Evolutionary conservation across 2,888 invertebrate species (phyloP), one percentile per base, ranked within the genome.

Genomic region (Spialia ferax): DNA sequence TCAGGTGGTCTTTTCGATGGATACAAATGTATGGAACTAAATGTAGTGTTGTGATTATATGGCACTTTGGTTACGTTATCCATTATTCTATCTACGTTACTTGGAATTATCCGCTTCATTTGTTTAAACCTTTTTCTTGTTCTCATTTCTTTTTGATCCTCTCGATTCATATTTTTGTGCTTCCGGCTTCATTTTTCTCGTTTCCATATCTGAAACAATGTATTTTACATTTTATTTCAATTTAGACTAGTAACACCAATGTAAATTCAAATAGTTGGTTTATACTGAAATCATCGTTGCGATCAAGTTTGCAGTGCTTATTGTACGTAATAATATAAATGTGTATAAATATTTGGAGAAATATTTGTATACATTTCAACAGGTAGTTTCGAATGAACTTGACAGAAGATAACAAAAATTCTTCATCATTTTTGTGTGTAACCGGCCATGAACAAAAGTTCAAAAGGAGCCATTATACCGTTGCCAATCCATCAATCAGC

Each of bases 1-100:
- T 87, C 88, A 23, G 87, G 88, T n/a, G 87, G 88, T 70, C 83
- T 79, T 75, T 85, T 87, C 38, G 79, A 80, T 26, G 81, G 81
- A 63, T 85, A 81, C 22, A 79, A 73, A 69, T 82, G 80, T 69
- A 77, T 79, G n/a, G 76, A 75, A 63, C 73, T 77, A 70, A 77
- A 75, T 52, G 74, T 73, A 18, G 75, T 75, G 54, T 75, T 77
- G 68, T 79, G 76, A 66, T 79, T 71, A 65, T 80, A 77, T 70
- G 79, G 78, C 68, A 79, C 75, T 71, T 77, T 75, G 42, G 77
- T 79, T 45, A 74, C 64, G 50, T 75, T 75, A 65, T 75, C 77
- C 83, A 85, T 85, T 75, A 73, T 76, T 75, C 73, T 75, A 69
- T 74, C 74, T 62, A 68, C 15, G 18, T 62, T 26, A 56, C 42